These are phyloP conservation scores for Tetrax tetrax DNA, from an alignment of 2,113 vertebrate species.

Conservation along the genomic window DNA sequence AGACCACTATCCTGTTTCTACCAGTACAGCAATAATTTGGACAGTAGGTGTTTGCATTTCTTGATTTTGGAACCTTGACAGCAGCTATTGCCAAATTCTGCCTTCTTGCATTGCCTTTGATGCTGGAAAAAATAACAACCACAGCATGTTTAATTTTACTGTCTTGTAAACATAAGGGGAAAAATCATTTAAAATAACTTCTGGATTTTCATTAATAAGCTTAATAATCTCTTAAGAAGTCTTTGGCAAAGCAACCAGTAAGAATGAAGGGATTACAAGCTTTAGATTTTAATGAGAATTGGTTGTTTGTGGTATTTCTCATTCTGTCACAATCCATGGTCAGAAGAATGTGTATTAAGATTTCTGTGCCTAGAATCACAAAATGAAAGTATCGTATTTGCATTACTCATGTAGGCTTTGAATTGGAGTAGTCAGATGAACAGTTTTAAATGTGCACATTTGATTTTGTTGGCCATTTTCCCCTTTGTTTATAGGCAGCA, in stretches of 20 bases:
- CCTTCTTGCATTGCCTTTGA: conserved; percentile 64
- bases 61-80: conserved; percentile 64
- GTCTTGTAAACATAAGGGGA: conserved; percentile 23
- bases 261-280: not conserved
- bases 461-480: conserved; percentile 36
- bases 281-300: conserved; percentile 40
- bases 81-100: conserved; percentile 30
- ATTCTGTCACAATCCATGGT: not conserved
- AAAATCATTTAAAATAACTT: conserved; percentile 44
- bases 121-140: conserved; percentile 38
- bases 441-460: conserved; percentile 2
- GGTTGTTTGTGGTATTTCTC: conserved; percentile 25
- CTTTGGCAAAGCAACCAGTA: conserved; percentile 39
- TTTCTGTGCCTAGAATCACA: conserved; percentile 40
- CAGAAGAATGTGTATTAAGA: conserved; percentile 23
- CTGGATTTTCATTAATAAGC: conserved; percentile 61
- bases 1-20: conserved; percentile 31
- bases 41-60: conserved; percentile 53
- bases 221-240: conserved; percentile 65
- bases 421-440: not conserved
- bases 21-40: conserved; percentile 41
- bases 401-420: conserved; percentile 5
- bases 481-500: not conserved
- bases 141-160: conserved; percentile 57
- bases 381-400: conserved; percentile 20